Conservation (phyloP, 2,888 invertebrate genomes). For the Taphrorychus bicolor region DNA sequence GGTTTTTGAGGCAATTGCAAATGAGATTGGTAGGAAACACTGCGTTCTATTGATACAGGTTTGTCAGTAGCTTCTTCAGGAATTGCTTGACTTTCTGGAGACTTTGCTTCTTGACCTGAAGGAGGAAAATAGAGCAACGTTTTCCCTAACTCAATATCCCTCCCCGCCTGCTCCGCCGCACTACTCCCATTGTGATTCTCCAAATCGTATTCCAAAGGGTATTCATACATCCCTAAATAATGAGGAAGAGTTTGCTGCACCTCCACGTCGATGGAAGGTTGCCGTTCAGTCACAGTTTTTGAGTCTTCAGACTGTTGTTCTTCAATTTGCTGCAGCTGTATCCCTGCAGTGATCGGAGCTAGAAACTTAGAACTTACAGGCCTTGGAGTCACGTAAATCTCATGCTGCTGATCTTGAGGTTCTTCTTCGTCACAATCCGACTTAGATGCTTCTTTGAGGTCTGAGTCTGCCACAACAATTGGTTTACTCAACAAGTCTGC, state of each 20-base stretch:
- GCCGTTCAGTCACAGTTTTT: slow-evolving; percentile 12
- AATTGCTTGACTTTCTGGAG: slow-evolving; percentile 45
- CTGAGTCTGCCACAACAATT: slow-evolving; percentile 57
- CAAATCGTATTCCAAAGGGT: slow-evolving; percentile 56
- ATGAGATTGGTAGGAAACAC: slow-evolving; percentile 48
- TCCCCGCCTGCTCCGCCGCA: slow-evolving; percentile 50
- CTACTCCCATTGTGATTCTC: slow-evolving; percentile 49
- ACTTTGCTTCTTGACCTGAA: slow-evolving; percentile 39
- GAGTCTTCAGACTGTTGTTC: slow-evolving; percentile 29
- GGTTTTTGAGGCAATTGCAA: slow-evolving; percentile 43
- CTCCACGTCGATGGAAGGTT: slow-evolving; percentile 62
- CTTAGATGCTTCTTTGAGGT: background rate
- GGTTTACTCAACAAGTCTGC: slow-evolving; percentile 52
- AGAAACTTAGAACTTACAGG: slow-evolving; percentile 65
- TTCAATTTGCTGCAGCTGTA: slow-evolving; percentile 62
- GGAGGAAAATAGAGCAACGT: slow-evolving; percentile 50
- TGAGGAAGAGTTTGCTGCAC: slow-evolving; percentile 70
- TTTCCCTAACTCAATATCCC: slow-evolving; percentile 61
- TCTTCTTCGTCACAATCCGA: background rate
- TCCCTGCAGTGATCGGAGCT: slow-evolving; percentile 68
- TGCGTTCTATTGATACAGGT: slow-evolving; percentile 58
- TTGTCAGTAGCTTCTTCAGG: slow-evolving; percentile 7
- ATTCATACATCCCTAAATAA: slow-evolving; percentile 61
- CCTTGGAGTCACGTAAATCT: slow-evolving; percentile 64
- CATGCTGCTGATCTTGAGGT: background rate